A percentile compares a stretch with the other conserved stretches of the same genome.
phyloP scores from a whole-genome alignment of 2,888 invertebrate genomes.

The Dryococelus australis region DNA sequence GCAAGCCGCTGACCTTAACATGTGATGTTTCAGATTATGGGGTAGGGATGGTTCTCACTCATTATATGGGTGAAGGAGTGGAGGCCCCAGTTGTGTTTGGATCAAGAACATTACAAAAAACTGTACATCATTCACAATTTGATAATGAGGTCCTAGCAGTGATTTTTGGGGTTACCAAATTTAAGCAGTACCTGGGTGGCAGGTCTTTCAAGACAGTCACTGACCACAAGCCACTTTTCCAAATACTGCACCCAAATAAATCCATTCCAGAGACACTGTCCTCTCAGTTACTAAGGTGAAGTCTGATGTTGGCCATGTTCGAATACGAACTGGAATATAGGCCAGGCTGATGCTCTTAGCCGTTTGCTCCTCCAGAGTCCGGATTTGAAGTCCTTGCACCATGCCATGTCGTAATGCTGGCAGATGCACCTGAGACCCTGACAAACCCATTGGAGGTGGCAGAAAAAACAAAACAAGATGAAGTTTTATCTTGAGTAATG shows the following conservation, averaged over 20 bases:
- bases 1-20: background rate
- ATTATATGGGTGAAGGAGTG: slow-evolving; percentile 49
- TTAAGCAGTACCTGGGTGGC: no score
- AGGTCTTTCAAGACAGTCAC: background rate
- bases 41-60: slow-evolving; percentile 34
- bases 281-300: slow-evolving; percentile 31
- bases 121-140: background rate
- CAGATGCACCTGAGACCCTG: no score
- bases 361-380: background rate
- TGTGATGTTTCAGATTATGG: background rate
- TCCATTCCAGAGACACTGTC: background rate
- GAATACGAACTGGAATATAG: slow-evolving; percentile 28
- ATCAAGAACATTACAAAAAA: background rate
- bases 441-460: no score
- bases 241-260: background rate
- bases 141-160: background rate
- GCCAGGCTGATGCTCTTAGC: background rate
- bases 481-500: no score
- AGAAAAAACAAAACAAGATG: no score
- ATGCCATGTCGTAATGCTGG: no score
- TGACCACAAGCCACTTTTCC: background rate
- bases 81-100: slow-evolving; percentile 50
- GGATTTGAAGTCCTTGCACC: background rate
- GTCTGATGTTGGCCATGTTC: no score
- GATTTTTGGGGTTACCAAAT: no score